Conservation (phyloP, 2,113 vertebrate genomes). For the Prunella fulvescens region DNA sequence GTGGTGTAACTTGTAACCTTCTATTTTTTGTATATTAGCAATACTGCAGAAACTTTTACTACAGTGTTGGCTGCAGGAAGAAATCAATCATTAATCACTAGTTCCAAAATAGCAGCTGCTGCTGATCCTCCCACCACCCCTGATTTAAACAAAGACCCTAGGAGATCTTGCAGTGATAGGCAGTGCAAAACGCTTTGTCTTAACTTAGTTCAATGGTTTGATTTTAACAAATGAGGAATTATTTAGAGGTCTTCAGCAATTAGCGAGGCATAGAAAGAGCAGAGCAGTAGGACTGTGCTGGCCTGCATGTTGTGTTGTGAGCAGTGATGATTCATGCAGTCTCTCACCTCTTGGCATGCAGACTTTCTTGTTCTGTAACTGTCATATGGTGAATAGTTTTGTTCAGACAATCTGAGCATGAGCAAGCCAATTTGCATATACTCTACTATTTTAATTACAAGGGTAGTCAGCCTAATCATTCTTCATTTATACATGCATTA, state of each 20-base stretch:
- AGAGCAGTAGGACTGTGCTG: background rate
- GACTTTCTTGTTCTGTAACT: slow-evolving; percentile 46
- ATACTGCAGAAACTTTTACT: background rate
- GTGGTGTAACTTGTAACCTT: background rate
- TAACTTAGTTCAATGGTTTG: background rate
- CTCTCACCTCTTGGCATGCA: slow-evolving; percentile 12
- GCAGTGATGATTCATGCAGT: background rate
- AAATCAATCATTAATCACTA: background rate
- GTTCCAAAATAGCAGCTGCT: background rate
- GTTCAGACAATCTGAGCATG: background rate
- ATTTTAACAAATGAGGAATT: background rate
- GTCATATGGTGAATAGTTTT: background rate
- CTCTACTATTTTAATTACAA: background rate
- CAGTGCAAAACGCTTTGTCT: background rate
- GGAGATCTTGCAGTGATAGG: background rate
- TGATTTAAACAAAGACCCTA: background rate
- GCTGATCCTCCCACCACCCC: background rate
- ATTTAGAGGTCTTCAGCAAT: background rate
- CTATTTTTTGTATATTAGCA: background rate
- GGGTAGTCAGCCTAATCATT: background rate
- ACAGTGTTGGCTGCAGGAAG: background rate
- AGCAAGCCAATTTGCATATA: background rate
- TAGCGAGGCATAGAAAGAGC: background rate
- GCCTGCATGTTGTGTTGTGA: background rate
- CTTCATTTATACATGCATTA: background rate